Percentiles rank a stretch among this genome's conserved stretches.
Conservation (phyloP, 2,113 vertebrate species). For the Ursus arctos region DNA sequence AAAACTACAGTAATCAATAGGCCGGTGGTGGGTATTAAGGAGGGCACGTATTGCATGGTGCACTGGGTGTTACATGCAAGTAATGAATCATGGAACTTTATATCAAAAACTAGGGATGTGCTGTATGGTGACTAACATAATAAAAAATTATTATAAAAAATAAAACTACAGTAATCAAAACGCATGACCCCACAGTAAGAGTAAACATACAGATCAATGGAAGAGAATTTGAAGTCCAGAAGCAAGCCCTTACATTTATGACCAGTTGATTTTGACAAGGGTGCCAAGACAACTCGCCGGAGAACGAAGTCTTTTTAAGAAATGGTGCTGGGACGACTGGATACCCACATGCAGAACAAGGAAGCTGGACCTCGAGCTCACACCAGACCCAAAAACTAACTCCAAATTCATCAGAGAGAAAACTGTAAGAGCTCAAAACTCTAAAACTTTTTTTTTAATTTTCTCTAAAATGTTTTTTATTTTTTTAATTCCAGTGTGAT, state of each 20-base stretch:
- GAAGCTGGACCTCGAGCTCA: not conserved
- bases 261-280: not conserved
- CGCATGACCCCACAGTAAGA: not conserved
- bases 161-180: not conserved
- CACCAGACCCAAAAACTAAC: not conserved
- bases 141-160: slow-evolving; percentile 1
- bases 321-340: not conserved
- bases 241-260: not conserved
- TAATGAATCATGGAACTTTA: too few relatives aligned
- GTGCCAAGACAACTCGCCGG: not conserved
- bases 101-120: too few relatives aligned
- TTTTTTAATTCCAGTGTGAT: not conserved
- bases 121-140: too few relatives aligned
- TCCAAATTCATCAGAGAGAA: not conserved
- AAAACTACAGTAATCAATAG: not conserved
- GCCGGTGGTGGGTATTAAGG: too few relatives aligned
- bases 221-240: not conserved
- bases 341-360: not conserved
- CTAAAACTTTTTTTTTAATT: not conserved
- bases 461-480: not conserved
- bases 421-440: not conserved
- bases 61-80: too few relatives aligned
- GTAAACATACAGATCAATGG: not conserved
- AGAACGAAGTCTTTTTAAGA: not conserved
- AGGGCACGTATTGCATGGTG: too few relatives aligned